Conservation (phyloP, 2,888 invertebrate genomes). For the Brenthis ino region DNA sequence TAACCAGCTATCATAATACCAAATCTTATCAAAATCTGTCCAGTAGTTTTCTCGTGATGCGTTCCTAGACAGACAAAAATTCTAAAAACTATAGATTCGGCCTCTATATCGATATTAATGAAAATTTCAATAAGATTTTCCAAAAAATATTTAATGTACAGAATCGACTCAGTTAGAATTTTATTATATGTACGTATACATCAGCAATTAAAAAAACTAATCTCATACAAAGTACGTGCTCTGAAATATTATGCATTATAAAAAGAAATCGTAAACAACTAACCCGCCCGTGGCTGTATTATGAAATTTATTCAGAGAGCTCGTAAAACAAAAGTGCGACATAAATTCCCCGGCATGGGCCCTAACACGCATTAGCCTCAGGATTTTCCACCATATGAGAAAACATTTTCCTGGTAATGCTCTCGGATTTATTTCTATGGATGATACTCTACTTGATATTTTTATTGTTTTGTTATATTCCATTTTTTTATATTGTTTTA, state of each 20-base stretch:
- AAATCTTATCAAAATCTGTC: no score
- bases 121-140: no score
- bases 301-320: slow-evolving; percentile 67
- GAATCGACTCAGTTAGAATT: no score
- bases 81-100: no score
- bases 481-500: neutral
- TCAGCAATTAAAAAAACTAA: neutral
- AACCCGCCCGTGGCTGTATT: slow-evolving; percentile 46
- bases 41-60: no score
- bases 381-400: slow-evolving; percentile 79
- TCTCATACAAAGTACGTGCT: neutral
- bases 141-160: no score
- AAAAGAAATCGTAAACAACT: slow-evolving; percentile 14
- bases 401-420: slow-evolving; percentile 67
- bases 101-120: no score
- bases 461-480: neutral
- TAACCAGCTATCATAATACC: no score
- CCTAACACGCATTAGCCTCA: slow-evolving; percentile 68
- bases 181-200: no score
- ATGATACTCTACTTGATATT: slow-evolving; percentile 57
- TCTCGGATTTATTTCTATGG: slow-evolving; percentile 46
- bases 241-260: neutral
- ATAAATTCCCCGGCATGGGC: slow-evolving; percentile 67
- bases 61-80: no score
- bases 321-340: slow-evolving; percentile 77